Evolutionary conservation across 2,113 vertebrate genomes (phyloP), one percentile per base, ranked within the genome.

Genomic region (Nicator chloris): DNA sequence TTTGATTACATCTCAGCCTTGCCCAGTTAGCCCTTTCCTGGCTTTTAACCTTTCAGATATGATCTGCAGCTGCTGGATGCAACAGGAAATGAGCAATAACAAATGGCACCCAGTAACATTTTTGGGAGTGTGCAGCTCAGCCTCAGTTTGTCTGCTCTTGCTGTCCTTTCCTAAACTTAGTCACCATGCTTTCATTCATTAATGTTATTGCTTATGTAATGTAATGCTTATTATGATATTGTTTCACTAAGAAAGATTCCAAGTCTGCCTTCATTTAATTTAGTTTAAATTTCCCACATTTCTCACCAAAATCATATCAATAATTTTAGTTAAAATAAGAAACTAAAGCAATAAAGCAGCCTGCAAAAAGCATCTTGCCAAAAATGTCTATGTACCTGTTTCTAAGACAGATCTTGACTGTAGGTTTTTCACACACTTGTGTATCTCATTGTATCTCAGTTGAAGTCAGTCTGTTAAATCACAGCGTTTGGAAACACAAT

Each of bases 401-500:
- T 82, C 64, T 42, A 54, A 80, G 40, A 40, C 35, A 82, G 60
- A 80, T 54, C 51, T 86, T 81, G 42, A 88, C 56, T 89, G 60
- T 23, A 88, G 71, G 76, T 88, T 85, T 97, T 94, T 89, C 20
- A 17, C 82, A 50, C 19, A 17, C 54, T 89, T 40, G 65, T 86
- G 79, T 45, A 76, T 66, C 44, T 56, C 35, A 77, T 44, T 83
- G 66, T 57, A 27, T 22, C 16, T 47, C 83, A 45, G 68, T 86
- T 92, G 85, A 64, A 76, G 79, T 56, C 68, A 17, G 40, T 95
- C 72, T 91, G 63, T 83, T 78, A 78, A 85, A 76, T 68, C 80
- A 86, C 39, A 90, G 87, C 44, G 57, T 95, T 95, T 85, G 82
- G 84, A 88, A 96, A 86, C 42, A 79, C 68, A 88, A 93, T n/a